A percentile compares a stretch with the other conserved stretches of the same genome.
Evolutionary conservation across 2,888 invertebrate genomes (phyloP).

Genomic region (Deilephila elpenor): DNA sequence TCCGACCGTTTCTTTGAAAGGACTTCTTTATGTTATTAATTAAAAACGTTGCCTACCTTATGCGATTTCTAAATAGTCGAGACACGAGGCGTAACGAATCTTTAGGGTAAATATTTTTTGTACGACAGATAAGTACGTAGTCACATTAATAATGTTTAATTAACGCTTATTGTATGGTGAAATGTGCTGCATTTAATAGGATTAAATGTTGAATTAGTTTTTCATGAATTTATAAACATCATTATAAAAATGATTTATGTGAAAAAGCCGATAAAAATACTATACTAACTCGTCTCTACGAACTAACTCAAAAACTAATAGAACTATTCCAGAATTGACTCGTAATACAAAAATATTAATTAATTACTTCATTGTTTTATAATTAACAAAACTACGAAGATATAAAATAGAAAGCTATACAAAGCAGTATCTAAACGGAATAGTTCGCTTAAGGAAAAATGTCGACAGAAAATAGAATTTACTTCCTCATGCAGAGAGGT

Average conservation of each 20-base stretch:
- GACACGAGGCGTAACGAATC: slow-evolving; percentile 58
- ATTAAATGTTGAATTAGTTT: neutral
- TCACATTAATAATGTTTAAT: slow-evolving; percentile 39
- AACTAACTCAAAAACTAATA: too few species aligned
- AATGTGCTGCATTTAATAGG: neutral
- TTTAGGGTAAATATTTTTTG: slow-evolving; percentile 66
- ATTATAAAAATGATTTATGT: neutral
- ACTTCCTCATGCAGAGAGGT: slow-evolving; percentile 27
- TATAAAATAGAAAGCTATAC: slow-evolving; percentile 45
- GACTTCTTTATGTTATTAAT: slow-evolving; percentile 75
- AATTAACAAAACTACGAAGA: slow-evolving; percentile 25
- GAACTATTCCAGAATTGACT: too few species aligned
- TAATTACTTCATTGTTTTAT: too few species aligned
- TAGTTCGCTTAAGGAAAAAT: slow-evolving; percentile 56
- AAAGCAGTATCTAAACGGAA: slow-evolving; percentile 39
- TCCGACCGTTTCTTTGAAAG: slow-evolving; percentile 80
- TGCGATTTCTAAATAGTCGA: slow-evolving; percentile 70
- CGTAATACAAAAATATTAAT: too few species aligned
- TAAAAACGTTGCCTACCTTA: slow-evolving; percentile 64
- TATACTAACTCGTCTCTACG: too few species aligned
- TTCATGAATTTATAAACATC: neutral
- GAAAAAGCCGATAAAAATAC: neutral
- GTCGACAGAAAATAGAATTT: slow-evolving; percentile 39
- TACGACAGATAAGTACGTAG: slow-evolving; percentile 49
- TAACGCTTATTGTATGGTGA: neutral